A percentile compares a stretch with the other conserved stretches of the same genome.
Conservation (phyloP, 2,797 vertebrate genomes). For the Sarcoramphus papa region DNA sequence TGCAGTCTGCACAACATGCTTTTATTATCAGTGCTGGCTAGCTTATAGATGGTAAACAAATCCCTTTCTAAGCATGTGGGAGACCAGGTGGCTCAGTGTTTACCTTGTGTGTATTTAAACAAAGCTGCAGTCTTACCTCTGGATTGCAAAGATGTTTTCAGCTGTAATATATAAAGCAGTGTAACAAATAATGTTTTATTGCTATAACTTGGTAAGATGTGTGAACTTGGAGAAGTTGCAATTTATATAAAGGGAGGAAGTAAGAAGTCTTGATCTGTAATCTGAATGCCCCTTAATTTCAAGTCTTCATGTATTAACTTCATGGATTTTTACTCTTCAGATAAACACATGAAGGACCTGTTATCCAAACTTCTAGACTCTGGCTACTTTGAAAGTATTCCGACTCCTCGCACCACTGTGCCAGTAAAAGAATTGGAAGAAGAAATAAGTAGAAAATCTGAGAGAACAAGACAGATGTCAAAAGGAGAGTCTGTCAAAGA, state of each 20-base stretch:
- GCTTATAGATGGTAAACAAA: neutral
- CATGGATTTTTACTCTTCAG: constrained; percentile 68
- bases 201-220: neutral
- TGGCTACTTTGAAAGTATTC: constrained; percentile 87
- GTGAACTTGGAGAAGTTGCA: neutral
- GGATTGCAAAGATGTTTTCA: neutral
- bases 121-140: neutral
- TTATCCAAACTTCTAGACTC: constrained; percentile 83
- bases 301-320: neutral
- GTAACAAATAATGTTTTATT: neutral
- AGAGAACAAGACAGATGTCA: constrained; percentile 53
- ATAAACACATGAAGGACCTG: constrained; percentile 87
- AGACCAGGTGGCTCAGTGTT: neutral
- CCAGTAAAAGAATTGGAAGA: constrained; percentile 62
- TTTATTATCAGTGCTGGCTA: neutral
- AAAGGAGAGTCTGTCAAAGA: constrained; percentile 65
- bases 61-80: neutral
- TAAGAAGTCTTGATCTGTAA: neutral
- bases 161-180: neutral
- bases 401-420: constrained; percentile 70
- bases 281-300: neutral
- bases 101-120: neutral
- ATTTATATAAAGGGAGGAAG: neutral
- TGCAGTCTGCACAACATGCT: neutral
- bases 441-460: constrained; percentile 59